Conservation (phyloP, 2,113 vertebrate genomes). For the Xiphophorus maculatus region DNA sequence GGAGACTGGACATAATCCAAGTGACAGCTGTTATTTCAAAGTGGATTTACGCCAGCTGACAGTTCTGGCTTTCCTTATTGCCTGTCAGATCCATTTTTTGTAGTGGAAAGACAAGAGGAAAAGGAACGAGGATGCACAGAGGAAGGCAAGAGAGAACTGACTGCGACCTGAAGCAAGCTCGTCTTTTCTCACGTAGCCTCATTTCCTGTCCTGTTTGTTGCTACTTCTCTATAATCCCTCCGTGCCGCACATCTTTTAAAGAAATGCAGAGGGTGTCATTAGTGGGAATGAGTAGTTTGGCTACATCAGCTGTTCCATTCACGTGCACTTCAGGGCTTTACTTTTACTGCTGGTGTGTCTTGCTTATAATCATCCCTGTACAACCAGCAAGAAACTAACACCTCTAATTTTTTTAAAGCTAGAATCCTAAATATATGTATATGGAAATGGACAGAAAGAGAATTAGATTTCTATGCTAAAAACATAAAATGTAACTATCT, state of each 20-base stretch:
- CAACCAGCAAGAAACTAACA: not conserved
- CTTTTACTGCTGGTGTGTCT: conserved; percentile 31
- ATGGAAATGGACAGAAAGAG: not conserved
- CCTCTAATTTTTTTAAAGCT: not conserved
- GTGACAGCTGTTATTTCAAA: conserved; percentile 21
- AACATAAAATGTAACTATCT: not conserved
- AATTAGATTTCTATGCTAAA: not conserved
- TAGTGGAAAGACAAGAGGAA: conserved; percentile 18
- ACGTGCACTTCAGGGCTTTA: conserved; percentile 29
- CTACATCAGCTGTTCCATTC: conserved; percentile 51
- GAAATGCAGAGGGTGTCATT: conserved; percentile 47
- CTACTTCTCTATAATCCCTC: conserved; percentile 14
- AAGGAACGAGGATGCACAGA: conserved; percentile 13
- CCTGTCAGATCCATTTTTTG: no score
- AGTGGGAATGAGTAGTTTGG: conserved; percentile 51
- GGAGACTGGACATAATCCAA: conserved; percentile 26
- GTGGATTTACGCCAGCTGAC: not conserved
- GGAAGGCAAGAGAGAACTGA: conserved; percentile 17
- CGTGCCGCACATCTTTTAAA: conserved; percentile 21
- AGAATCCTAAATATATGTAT: not conserved
- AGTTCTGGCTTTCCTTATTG: no score
- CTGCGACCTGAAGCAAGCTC: conserved; percentile 38
- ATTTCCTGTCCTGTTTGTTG: conserved; percentile 23
- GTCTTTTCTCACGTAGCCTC: not conserved
- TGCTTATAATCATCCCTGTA: conserved; percentile 6